These are phyloP conservation scores for Pitta sordida DNA, from an alignment of 2,113 vertebrate species.

Conservation along the genomic window DNA sequence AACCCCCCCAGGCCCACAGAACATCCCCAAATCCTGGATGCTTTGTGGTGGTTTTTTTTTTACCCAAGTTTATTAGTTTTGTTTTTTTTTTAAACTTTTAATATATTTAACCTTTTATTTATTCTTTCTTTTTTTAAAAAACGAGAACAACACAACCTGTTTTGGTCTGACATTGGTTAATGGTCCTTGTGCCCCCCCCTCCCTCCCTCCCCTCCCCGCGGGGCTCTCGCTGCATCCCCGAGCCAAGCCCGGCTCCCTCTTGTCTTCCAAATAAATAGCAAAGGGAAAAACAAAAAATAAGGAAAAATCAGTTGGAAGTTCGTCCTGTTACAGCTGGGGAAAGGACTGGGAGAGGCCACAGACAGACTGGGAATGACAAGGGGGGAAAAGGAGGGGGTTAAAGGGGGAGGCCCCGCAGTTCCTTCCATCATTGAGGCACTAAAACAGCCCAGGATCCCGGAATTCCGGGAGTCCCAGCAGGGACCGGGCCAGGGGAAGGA, in stretches of 20 bases:
- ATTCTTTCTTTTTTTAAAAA: neutral
- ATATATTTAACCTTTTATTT: slow-evolving; percentile 68
- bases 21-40: neutral
- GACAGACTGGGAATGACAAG: neutral
- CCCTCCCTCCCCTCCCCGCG: slow-evolving; percentile 13
- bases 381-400: neutral
- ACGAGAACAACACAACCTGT: slow-evolving; percentile 53
- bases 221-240: neutral
- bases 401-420: too few species aligned
- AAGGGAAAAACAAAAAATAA: neutral
- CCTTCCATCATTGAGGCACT: neutral
- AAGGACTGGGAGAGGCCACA: neutral
- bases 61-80: slow-evolving; percentile 65
- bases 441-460: neutral
- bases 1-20: neutral
- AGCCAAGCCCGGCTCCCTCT: neutral
- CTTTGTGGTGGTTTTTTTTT: neutral
- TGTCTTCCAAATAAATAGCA: slow-evolving; percentile 62
- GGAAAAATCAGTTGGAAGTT: slow-evolving; percentile 35
- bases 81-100: slow-evolving; percentile 46
- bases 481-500: too few species aligned
- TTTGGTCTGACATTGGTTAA: slow-evolving; percentile 69
- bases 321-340: neutral
- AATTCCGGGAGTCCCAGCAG: too few species aligned
- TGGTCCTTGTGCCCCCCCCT: slow-evolving; percentile 68